Evolutionary conservation across 2,888 invertebrate genomes (phyloP).

Genomic region (Chymomyza fuscimana): DNA sequence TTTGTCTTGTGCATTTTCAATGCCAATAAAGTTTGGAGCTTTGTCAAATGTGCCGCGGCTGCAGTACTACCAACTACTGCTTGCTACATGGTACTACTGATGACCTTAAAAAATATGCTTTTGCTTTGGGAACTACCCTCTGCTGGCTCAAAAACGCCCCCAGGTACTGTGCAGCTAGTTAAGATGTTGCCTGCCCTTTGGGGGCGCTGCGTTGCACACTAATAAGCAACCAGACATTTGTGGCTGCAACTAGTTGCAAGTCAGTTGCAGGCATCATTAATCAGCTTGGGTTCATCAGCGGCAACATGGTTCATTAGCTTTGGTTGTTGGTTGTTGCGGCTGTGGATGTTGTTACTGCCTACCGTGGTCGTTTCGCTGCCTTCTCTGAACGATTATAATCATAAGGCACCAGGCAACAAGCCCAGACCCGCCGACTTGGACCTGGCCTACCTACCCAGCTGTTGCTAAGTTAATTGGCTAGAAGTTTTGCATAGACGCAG

Average conservation of each 20-base stretch:
- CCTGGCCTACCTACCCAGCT: not conserved
- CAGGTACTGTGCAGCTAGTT: constrained; percentile 61
- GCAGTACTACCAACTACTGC: not conserved
- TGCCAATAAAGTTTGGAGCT: constrained; percentile 51
- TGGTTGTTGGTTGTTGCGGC: constrained; percentile 53
- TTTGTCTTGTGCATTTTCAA: constrained; percentile 24
- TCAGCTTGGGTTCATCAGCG: constrained; percentile 72
- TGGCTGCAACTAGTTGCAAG: not conserved
- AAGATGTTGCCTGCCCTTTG: constrained; percentile 69
- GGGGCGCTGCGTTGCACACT: constrained; percentile 36
- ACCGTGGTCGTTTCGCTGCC: constrained; percentile 52
- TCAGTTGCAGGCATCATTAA: constrained; percentile 58
- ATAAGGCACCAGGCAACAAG: constrained; percentile 58
- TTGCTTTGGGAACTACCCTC: constrained; percentile 19
- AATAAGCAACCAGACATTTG: constrained; percentile 9
- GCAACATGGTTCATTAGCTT: constrained; percentile 75
- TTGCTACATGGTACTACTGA: not conserved
- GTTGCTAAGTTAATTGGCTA: constrained; percentile 65
- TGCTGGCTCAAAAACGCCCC: constrained; percentile 57
- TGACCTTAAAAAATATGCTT: not conserved
- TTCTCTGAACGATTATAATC: constrained; percentile 70
- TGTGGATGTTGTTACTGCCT: constrained; percentile 35
- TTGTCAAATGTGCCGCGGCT: constrained; percentile 28
- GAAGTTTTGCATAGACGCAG: constrained; percentile 46
- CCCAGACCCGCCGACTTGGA: not conserved